Percentiles rank a stretch among this genome's conserved stretches.
Conservation (phyloP, 2,888 invertebrate species). For the Agrotis puta region DNA sequence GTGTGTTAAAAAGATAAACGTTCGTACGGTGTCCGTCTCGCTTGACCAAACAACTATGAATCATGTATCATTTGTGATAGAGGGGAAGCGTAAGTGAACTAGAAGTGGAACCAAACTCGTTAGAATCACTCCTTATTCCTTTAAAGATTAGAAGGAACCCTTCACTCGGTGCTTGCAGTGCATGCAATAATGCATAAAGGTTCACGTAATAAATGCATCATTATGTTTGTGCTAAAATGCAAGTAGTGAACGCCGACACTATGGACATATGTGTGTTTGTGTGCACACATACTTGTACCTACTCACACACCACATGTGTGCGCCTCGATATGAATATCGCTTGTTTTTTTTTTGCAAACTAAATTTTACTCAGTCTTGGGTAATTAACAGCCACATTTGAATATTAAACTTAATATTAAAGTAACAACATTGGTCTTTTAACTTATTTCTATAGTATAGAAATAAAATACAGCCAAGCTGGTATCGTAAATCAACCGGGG, state of each 20-base stretch:
- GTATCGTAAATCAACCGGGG: conserved; percentile 87
- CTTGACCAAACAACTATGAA: conserved; percentile 62
- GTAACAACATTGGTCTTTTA: conserved; percentile 38
- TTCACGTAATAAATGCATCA: conserved; percentile 72
- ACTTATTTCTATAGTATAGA: conserved; percentile 62
- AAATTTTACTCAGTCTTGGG: conserved; percentile 35
- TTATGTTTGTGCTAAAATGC: conserved; percentile 68
- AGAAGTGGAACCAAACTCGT: conserved; percentile 47
- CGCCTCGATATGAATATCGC: conserved; percentile 63
- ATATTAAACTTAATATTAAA: conserved; percentile 32
- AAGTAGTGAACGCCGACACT: conserved; percentile 65
- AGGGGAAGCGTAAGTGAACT: conserved; percentile 48
- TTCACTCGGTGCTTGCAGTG: conserved; percentile 29
- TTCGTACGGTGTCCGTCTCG: conserved; percentile 37
- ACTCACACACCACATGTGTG: conserved; percentile 58
- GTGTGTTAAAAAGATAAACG: conserved; percentile 57
- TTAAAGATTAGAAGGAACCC: conserved; percentile 29
- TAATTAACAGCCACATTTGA: conserved; percentile 47
- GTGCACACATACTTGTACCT: conserved; percentile 56
- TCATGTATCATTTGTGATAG: conserved; percentile 54
- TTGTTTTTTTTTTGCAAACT: conserved; percentile 66
- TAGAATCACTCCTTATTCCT: conserved; percentile 28
- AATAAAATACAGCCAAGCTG: conserved; percentile 80
- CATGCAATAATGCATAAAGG: conserved; percentile 69
- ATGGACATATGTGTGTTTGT: conserved; percentile 57